Conservation (phyloP, 1,140 invertebrate species). For the Drosophila seguyi region DNA sequence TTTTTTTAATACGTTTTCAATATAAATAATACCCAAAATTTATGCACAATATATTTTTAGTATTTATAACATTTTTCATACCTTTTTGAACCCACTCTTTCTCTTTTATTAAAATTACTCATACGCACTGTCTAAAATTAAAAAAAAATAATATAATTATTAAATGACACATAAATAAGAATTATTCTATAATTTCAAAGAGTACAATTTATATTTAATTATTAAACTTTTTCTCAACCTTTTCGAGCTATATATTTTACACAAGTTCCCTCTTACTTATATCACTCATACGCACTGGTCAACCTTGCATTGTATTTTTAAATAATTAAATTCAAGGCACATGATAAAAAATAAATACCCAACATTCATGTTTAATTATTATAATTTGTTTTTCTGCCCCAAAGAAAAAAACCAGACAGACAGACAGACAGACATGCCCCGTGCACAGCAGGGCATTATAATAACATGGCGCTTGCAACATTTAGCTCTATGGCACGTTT, state of each 20-base stretch:
- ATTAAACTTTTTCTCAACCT: no score
- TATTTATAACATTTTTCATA: not conserved
- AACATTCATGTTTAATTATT: not conserved
- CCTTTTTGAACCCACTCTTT: no score
- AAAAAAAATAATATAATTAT: not conserved
- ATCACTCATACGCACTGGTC: not conserved
- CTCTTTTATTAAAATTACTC: not conserved
- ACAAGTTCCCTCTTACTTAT: not conserved
- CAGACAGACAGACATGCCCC: conserved; percentile 5
- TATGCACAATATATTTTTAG: not conserved
- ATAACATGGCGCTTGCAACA: conserved; percentile 37
- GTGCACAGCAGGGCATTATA: conserved; percentile 17
- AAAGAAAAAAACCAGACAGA: no score
- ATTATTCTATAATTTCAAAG: not conserved
- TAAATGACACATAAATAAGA: no score
- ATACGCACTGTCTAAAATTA: not conserved
- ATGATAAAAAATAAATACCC: not conserved
- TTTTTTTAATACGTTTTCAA: not conserved
- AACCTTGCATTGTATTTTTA: not conserved
- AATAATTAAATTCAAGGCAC: not conserved
- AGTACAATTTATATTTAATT: not conserved
- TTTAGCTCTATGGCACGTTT: conserved; percentile 40
- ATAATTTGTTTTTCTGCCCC: not conserved
- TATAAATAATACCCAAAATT: not conserved
- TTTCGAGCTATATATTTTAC: not conserved